These are phyloP conservation scores for Coenonympha arcania DNA, from an alignment of 2,888 invertebrate species.

Conservation along the genomic window DNA sequence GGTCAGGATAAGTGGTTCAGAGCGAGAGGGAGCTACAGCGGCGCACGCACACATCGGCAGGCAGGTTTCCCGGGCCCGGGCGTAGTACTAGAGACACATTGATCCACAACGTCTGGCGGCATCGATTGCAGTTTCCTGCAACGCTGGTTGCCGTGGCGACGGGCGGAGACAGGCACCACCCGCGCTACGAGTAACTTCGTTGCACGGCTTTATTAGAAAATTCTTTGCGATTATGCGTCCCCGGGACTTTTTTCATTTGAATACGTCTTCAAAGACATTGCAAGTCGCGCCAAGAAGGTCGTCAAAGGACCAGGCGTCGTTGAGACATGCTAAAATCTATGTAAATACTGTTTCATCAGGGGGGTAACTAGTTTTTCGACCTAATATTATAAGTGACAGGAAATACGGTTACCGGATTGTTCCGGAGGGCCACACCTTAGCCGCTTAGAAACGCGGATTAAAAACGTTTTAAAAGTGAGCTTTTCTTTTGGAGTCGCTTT, in stretches of 20 bases:
- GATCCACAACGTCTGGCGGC: conserved; percentile 73
- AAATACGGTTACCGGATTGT: too few species aligned
- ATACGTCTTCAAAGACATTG: neutral
- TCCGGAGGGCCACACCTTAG: too few species aligned
- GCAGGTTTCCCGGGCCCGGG: conserved; percentile 65
- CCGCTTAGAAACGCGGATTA: too few species aligned
- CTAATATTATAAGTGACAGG: too few species aligned
- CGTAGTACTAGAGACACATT: conserved; percentile 75
- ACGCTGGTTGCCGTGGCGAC: conserved; percentile 60
- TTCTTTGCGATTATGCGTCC: neutral
- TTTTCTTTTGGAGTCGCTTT: too few species aligned
- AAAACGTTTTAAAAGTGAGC: too few species aligned
- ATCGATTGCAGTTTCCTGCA: conserved; percentile 75
- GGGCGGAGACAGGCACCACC: conserved; percentile 36
- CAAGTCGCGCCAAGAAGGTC: neutral
- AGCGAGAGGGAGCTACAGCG: conserved; percentile 12
- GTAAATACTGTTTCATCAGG: too few species aligned
- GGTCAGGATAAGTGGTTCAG: conserved; percentile 38
- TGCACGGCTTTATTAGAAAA: conserved; percentile 44
- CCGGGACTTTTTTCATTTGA: neutral
- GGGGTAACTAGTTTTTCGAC: too few species aligned
- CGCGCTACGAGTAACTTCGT: conserved; percentile 39
- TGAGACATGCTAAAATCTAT: too few species aligned
- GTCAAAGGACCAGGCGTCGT: too few species aligned
- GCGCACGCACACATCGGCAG: conserved; percentile 43